These are phyloP conservation scores for Anoncus sp. DNA, from an alignment of 2,888 invertebrate species.

Conservation along the genomic window DNA sequence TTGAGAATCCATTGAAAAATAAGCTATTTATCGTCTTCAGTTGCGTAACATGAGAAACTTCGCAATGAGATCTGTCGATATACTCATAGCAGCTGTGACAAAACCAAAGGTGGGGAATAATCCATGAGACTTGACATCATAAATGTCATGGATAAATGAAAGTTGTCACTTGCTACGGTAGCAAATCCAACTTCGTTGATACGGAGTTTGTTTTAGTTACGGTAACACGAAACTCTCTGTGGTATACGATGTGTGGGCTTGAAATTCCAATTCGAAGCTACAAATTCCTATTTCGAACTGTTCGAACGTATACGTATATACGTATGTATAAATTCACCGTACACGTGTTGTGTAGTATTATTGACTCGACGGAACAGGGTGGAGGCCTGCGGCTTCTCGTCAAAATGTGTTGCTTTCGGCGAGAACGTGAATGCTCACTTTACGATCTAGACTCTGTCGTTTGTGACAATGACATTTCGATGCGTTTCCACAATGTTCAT, in stretches of 20 bases:
- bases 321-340: slow-evolving; percentile 6
- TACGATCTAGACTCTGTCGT: slow-evolving; percentile 33
- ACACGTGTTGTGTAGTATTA: slow-evolving; percentile 13
- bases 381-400: background rate
- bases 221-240: background rate
- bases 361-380: slow-evolving; percentile 21
- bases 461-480: slow-evolving; percentile 47
- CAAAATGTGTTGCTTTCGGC: slow-evolving; percentile 12
- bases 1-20: too few relatives aligned
- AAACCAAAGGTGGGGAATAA: background rate
- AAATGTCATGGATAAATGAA: background rate
- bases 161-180: background rate
- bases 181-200: slow-evolving; percentile 1
- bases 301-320: slow-evolving; percentile 8
- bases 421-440: slow-evolving; percentile 16
- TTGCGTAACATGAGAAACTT: too few relatives aligned
- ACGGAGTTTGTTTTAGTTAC: slow-evolving; percentile 17
- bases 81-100: background rate
- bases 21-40: too few relatives aligned
- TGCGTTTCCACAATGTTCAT: slow-evolving; percentile 29
- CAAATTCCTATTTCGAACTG: slow-evolving; percentile 43
- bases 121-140: background rate
- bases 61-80: background rate
- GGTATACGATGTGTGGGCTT: background rate
- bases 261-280: slow-evolving; percentile 1